phyloP scores from a whole-genome alignment of 2,888 invertebrate genomes.

The Ametastegia equiseti region DNA sequence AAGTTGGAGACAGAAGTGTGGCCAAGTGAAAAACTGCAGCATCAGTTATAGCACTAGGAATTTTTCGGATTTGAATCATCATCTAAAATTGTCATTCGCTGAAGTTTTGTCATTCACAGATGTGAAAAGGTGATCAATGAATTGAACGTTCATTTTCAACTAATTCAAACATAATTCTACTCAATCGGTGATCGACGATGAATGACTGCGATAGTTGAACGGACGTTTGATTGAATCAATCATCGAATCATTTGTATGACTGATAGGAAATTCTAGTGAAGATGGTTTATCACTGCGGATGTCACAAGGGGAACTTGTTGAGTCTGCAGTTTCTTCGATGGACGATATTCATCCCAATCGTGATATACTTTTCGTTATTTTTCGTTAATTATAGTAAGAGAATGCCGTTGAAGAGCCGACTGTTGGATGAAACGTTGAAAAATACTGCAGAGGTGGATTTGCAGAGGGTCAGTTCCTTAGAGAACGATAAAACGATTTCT shows the following conservation, averaged over 20 bases:
- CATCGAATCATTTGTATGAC: not conserved
- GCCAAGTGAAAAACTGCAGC: too few relatives aligned
- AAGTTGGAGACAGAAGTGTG: too few relatives aligned
- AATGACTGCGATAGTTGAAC: too few relatives aligned
- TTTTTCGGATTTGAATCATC: too few relatives aligned
- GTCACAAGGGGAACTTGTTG: not conserved
- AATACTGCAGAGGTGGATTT: not conserved
- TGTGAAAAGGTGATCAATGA: too few relatives aligned
- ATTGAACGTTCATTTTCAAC: too few relatives aligned
- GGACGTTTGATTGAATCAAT: not conserved
- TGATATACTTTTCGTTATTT: slow-evolving; percentile 67
- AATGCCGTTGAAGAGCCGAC: slow-evolving; percentile 64
- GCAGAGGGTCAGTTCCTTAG: not conserved
- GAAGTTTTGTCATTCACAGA: too few relatives aligned
- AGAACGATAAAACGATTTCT: not conserved
- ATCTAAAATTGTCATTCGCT: too few relatives aligned
- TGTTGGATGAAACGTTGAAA: slow-evolving; percentile 47
- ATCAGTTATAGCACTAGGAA: too few relatives aligned
- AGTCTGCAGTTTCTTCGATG: slow-evolving; percentile 64
- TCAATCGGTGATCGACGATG: too few relatives aligned
- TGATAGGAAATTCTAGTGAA: not conserved
- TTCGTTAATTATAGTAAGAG: slow-evolving; percentile 66
- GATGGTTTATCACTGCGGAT: not conserved
- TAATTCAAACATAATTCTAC: too few relatives aligned
- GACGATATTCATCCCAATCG: slow-evolving; percentile 67